Conservation (phyloP, 2,888 invertebrate species). For the Cephus rjabovi region DNA sequence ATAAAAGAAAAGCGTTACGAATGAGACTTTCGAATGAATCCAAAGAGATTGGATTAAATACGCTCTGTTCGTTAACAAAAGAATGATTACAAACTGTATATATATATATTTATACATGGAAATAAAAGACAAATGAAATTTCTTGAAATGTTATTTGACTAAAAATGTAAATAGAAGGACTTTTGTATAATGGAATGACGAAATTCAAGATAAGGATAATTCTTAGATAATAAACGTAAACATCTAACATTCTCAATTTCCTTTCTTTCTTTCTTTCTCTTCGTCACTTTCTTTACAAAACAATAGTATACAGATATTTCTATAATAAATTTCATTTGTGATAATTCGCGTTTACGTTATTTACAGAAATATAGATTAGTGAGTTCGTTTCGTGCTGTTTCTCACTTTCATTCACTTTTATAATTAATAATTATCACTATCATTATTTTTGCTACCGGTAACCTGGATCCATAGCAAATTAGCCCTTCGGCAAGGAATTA, state of each 20-base stretch:
- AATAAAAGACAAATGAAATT: no score
- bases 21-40: no score
- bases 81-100: no score
- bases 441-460: background rate
- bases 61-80: no score
- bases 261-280: background rate
- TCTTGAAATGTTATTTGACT: background rate
- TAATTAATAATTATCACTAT: background rate
- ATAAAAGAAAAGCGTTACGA: no score
- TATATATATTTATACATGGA: no score
- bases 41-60: no score
- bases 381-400: constrained; percentile 28
- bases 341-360: constrained; percentile 45
- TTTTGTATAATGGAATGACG: background rate
- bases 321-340: constrained; percentile 50
- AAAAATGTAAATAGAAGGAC: background rate
- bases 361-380: constrained; percentile 45
- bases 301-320: constrained; percentile 53
- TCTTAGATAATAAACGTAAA: background rate
- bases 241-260: background rate
- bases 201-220: background rate
- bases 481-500: background rate
- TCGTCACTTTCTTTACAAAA: constrained; percentile 47
- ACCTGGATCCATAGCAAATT: background rate
- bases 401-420: background rate